Evolutionary conservation across 2,888 invertebrate genomes (phyloP).

Genomic region (Allophyes oxyacanthae): DNA sequence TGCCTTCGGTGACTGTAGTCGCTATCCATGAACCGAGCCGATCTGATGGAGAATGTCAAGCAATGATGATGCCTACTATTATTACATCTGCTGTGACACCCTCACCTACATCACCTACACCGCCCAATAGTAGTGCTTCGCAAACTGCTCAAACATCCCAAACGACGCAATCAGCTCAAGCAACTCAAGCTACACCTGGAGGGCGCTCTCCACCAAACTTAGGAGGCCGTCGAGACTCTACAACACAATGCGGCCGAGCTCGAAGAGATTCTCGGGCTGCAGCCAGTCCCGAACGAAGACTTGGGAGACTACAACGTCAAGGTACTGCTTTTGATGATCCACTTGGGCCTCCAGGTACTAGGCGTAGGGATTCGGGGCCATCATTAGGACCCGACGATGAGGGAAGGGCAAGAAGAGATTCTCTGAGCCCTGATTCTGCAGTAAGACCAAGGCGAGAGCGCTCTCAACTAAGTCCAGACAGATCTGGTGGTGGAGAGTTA

Average conservation of each 20-base stretch:
- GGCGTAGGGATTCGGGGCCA: conserved; percentile 94
- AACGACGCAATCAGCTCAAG: conserved; percentile 68
- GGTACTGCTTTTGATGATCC: conserved; percentile 97
- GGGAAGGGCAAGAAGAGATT: conserved; percentile 94
- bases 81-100: conserved; percentile 95
- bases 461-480: conserved; percentile 94
- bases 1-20: conserved; percentile 85
- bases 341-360: conserved; percentile 91
- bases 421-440: conserved; percentile 97
- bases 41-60: conserved; percentile 90
- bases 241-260: conserved; percentile 94
- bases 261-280: conserved; percentile 91
- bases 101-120: conserved; percentile 93
- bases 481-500: conserved; percentile 94
- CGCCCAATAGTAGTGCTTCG: conserved; percentile 68
- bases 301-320: conserved; percentile 94
- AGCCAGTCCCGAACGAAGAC: conserved; percentile 91
- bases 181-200: conserved; percentile 72
- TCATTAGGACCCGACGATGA: conserved; percentile 95
- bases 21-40: conserved; percentile 85
- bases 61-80: conserved; percentile 93
- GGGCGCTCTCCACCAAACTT: conserved; percentile 84
- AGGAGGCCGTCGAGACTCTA: conserved; percentile 93
- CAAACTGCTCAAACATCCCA: conserved; percentile 73
- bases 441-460: conserved; percentile 93